Evolutionary conservation across 1,140 invertebrate species (phyloP), one percentile per base, ranked within the genome.

Genomic region (Gryllus bimaculatus): DNA sequence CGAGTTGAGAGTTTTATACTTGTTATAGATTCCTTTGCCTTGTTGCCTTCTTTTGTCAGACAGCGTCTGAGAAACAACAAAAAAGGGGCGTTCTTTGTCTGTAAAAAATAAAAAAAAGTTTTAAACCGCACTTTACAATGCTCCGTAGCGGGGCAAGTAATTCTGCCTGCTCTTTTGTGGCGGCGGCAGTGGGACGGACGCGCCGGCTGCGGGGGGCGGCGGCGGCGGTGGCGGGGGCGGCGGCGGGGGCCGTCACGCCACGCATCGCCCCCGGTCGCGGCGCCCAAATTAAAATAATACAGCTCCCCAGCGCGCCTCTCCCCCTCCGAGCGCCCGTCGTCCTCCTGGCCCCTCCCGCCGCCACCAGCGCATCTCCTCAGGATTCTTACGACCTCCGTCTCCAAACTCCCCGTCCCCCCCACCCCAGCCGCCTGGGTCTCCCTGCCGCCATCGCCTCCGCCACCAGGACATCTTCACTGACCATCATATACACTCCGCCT

Each of bases 241-340:
- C 10, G 54, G 18, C 10, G 18, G 54, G 54, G 10, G 2, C 54
- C 10, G 54, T 66, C 54, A 66, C 54, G 54, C 10, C 54, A 66
- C 54, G 54, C 54, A 66, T 66, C 54, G 54, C 54, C 54, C 54
- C 10, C 54, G 54, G 54, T 66, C 54, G 54, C 54, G 10, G 10
- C 54, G 54, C 54, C 54, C 54, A 66, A 66, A 66, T 66, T 66
- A 66, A 66, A 66, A 66, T 66, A 66, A 66, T 66, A 66, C 54
- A 13, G 54, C 54, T 66, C 54, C 54, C 10, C 54, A 3, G 54
- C 7, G 10, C 18, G 54, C 54, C 54, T 66, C 54, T 66, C 54
- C 18, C 10, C 7, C 54, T 10, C 54, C 54, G 54, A 39, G 26
- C 26, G 1, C n/a, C 1, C 26, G 26, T 39, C 26, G 26, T 39